Conservation (phyloP, 1,140 invertebrate genomes). For the Drosophila pectinifera region DNA sequence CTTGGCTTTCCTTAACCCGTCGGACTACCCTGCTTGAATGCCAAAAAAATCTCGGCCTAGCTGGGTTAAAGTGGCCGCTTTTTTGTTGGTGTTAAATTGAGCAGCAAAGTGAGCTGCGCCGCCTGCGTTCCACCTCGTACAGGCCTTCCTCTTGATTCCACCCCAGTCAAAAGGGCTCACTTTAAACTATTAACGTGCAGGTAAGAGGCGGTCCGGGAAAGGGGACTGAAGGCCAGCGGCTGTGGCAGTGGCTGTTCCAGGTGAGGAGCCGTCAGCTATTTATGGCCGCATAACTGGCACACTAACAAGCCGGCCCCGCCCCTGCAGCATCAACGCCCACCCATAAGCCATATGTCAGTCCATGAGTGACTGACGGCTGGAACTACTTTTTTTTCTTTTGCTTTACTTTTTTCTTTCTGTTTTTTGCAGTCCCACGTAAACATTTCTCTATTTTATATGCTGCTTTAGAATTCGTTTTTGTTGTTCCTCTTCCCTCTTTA, state of each 20-base stretch:
- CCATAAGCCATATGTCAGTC: constrained; percentile 69
- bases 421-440: constrained; percentile 30
- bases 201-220: constrained; percentile 11
- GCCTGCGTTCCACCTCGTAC: background rate
- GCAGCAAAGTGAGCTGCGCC: constrained; percentile 58
- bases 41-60: constrained; percentile 8
- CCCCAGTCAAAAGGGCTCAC: constrained; percentile 67
- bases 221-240: constrained; percentile 12
- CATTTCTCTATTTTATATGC: constrained; percentile 60
- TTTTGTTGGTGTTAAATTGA: constrained; percentile 80
- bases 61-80: constrained; percentile 54
- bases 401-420: background rate
- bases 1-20: background rate
- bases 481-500: constrained; percentile 23
- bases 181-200: constrained; percentile 77
- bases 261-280: constrained; percentile 67
- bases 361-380: constrained; percentile 63
- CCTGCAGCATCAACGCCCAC: constrained; percentile 15
- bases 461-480: constrained; percentile 54
- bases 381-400: constrained; percentile 9
- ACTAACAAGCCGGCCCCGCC: constrained; percentile 46
- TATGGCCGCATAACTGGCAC: constrained; percentile 76
- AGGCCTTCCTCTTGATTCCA: background rate
- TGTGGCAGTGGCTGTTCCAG: constrained; percentile 18
- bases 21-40: background rate